Evolutionary conservation across 1,140 invertebrate species (phyloP), one percentile per base, ranked within the genome.

Genomic region (Diorhabda elongata): DNA sequence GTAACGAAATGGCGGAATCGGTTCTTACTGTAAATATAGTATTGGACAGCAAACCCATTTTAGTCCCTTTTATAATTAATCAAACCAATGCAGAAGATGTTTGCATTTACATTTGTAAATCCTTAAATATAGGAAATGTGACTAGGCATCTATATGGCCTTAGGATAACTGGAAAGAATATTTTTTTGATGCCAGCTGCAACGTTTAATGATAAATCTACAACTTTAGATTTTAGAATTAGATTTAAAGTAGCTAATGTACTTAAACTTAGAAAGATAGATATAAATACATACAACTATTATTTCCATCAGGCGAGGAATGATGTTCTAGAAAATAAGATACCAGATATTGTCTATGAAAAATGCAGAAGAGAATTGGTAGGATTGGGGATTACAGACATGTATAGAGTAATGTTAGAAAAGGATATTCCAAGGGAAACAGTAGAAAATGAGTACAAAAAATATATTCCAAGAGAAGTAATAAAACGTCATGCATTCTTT

Each of bases 371-470:
- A 61, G 88, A 93, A 82, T 82, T 93, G 0, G 82, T 94, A 59
- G 93, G 93, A 1, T 82, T 96, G 52, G 91, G 91, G 6, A 92
- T 94, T 52, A 87, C 90, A 67, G 92, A 95, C 80, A 95, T 95
- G 92, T 91, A 87, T 77, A 88, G 91, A 72, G 89, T 89, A 8
- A 90, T 92, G 81, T 76, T 91, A 11, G 92, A 94, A 77, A 87
- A 91, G 73, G 85, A 86, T 67, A 78, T 88, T 59, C 78, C 84
- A 8, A 80, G 83, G 41, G 88, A 90, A 72, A 83, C 85, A 66
- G 86, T 95, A 4, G 87, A 91, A 76, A 87, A 85, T 69, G 88
- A 92, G 69, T 94, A 92, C 69, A 92, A 90, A 77, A 89, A 90
- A 70, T 95, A 90, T 82, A 87, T 95, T 71, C 92, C 93, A 0